Evolutionary conservation across 1,140 invertebrate genomes (phyloP), one percentile per base, ranked within the genome.

Genomic region (Cherax destructor): DNA sequence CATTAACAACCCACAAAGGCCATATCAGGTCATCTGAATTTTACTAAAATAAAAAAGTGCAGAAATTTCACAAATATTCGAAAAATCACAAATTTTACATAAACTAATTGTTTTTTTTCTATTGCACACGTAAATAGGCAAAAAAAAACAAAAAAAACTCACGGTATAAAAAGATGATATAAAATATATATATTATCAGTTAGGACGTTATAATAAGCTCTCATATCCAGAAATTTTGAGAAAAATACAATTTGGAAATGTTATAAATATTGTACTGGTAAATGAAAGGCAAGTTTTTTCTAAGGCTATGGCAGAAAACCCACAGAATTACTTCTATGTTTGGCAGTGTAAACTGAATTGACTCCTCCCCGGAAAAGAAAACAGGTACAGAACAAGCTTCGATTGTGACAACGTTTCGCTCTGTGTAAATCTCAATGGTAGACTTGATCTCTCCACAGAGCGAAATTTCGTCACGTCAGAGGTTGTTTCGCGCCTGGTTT

Each of bases 291-390:
- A 74, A 11, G 24, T 74, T 74, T 41, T 74, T 74, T 4, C 69
- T 74, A 30, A 74, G 69, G 69, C 69, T 74, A 74, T 74, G 69
- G 69, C n/a, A 86, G 52, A 86, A 56, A 56, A 56, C 52, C 21
- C 52, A 52, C 84, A 76, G n/a, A 52, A 56, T 76, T 86, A 86
- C 72, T 86, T 49, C 84, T 86, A 86, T 30, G 69, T 76, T 76
- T 86, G 84, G 84, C 84, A 86, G 84, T 86, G 84, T 56, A 13
- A 56, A 56, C 0, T 41, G 30, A 41, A 41, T 41, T 41, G 30
- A 41, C 30, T 2, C 30, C 30, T 41, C 30, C 30, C 30, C 30
- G 0, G 2, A 41, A 41, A 41, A 41, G 30, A 41, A 41, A 41
- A 41, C 30, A 41, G 30, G 30, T 41, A 2, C 30, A 41, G 30